Base-by-base conservation (phyloP, 2,113 vertebrate genomes). In the Oophaga pumilio region DNA sequence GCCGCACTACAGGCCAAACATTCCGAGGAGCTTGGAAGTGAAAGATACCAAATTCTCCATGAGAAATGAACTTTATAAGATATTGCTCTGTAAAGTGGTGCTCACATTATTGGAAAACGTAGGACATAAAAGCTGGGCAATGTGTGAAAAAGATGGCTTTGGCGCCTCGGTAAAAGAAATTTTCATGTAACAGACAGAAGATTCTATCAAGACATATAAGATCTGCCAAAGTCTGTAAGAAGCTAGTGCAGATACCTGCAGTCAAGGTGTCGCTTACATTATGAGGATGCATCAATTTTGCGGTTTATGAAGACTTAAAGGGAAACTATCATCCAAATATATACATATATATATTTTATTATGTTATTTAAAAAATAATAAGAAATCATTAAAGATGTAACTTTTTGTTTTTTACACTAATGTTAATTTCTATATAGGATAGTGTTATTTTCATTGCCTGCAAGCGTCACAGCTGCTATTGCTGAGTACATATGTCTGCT, bases 41-140 rank as follows among this genome's bases (percentile, higher is more conserved):
- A 89, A 91, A 89, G 82, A 81, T 77, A 92, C 90, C 89, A 89
- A 82, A 90, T 91, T 92, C 90, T 93, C 91, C 91, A 82, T 91
- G 91, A 93, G 91, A 94, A 93, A 85, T 62, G 80, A 90, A 90
- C 88, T 52, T 88, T 88, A 68, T 77, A 84, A 24, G 71, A 83
- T 87, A 82, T 52, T 57, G 81, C 64, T 57, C 87, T 88, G 69
- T 43, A 88, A 49, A 84, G 57, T 22, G 71, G 71, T 77, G 73
- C 87, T 83, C 80, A 17, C 66, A 66, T 84, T 88, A 88, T 66
- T 84, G 71, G 50, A 74, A 62, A 17, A 66, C 22, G 57, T 11
- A 57, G 33, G 20, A 28, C 18, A 4, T 82, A 22, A 49, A 57
- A 13, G n/a, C 76, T 15, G 52, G 24, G 76, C 4, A 28, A 60